Base-by-base conservation (phyloP, 2,888 invertebrate species). In the Papilio elwesi region DNA sequence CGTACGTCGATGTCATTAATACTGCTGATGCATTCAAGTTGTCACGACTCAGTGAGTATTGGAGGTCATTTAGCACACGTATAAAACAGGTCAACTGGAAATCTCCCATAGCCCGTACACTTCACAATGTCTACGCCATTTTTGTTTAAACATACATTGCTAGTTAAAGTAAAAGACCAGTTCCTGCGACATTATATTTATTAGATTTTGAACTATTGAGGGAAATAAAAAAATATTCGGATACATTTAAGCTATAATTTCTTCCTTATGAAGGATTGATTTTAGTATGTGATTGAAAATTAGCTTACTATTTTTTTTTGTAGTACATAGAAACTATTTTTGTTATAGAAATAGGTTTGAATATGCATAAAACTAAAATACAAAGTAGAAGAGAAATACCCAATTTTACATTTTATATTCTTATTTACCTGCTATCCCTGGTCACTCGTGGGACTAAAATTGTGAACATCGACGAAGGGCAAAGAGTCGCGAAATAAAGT, bases 11-110 rank as follows among this genome's bases (percentile, higher is more conserved):
- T 86, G 97, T 98, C 83, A 98, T 98, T 89, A 97, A 98, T 88
- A 98, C 98, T 12, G 98, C 98, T 36, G 98, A 98, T 88, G 98
- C 98, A 75, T 98, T 98, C 94, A 98, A 98, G 88, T 95, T 98
- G 74, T 98, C 98, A 62, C 95, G 98, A 83, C 94, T 98, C 78
- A 97, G 98, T 98, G 93, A 96, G 98, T 97, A 70, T 63, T 38
- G 62, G 59, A 59, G n/a, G 36, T 63, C 63, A 67, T 68, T 68
- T 63, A 53, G 47, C 52, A 36, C 53, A 62, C 47, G 47, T 64
- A 68, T 48, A 67, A 73, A 73, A 15, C 62, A 73, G 70, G 67
- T 74, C 67, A 55, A 66, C 51, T 70, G 66, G 26, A 72, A 68
- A 55, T 53, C 66, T 38, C 36, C 16, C 67, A 53, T 59, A n/a